Evolutionary conservation across 1,140 invertebrate genomes (phyloP), one percentile per base, ranked within the genome.

Genomic region (Penaeus indicus): DNA sequence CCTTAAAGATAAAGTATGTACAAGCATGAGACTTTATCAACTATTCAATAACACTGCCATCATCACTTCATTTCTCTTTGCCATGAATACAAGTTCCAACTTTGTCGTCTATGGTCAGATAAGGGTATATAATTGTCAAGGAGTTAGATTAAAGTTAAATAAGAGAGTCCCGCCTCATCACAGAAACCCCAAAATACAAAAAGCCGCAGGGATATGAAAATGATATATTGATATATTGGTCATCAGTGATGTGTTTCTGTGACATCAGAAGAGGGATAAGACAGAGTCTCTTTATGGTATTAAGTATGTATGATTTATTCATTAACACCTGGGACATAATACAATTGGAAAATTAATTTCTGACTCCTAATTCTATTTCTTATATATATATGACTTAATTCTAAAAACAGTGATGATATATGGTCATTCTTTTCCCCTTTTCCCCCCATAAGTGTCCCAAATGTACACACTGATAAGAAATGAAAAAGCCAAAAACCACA

Each of bases 1-100:
- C 87, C 87, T 88, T 88, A 88, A 88, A 88, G 87, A 88, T 88
- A 88, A 88, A 84, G 82, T 88, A 88, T 88, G 87, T 88, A 88
- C 87, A 88, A 88, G 87, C 87, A 84, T 88, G 87, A 88, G 82
- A 88, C 87, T 88, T 88, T 88, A 88, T 88, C 87, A 84, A 78
- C 87, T 88, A 88, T 88, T 88, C 87, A 88, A 67, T 88, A 88
- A 88, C 87, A 88, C 87, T 88, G 87, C 87, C 87, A 84, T 88
- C 87, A 88, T 88, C 87, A 84, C 84, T 86, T 72, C 86, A 47
- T 88, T 75, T 84, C 87, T 84, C 87, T 61, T 84, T 84, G 81
- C 80, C 87, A 84, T 88, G 87, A 88, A 88, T 88, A 84, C 80
- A 79, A 88, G 87, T 88, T 88, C 87, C 69, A 78, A 84, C 87